These are phyloP conservation scores for Leptopterna dolabrata DNA, from an alignment of 2,888 invertebrate species.

Conservation along the genomic window DNA sequence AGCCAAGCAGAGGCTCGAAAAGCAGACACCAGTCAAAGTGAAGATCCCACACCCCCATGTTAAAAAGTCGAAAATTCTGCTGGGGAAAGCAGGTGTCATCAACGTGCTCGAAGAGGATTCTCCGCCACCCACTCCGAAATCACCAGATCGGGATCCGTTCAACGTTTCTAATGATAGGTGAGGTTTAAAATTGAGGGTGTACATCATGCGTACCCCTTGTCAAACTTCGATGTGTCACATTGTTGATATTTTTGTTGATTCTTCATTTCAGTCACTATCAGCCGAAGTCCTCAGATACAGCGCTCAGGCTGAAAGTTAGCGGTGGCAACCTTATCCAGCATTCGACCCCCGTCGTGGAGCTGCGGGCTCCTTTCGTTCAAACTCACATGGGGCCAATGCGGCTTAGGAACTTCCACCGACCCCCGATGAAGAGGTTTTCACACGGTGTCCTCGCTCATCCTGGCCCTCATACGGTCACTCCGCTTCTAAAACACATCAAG, in stretches of 20 bases:
- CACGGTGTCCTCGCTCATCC: slow-evolving; percentile 81
- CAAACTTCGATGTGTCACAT: too few species aligned
- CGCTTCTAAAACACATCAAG: slow-evolving; percentile 88
- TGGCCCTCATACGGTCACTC: slow-evolving; percentile 84
- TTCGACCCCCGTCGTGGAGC: slow-evolving; percentile 96
- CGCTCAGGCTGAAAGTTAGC: slow-evolving; percentile 84
- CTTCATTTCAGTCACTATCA: slow-evolving; percentile 83
- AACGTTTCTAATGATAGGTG: slow-evolving; percentile 98
- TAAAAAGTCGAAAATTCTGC: slow-evolving; percentile 89
- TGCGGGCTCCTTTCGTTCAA: slow-evolving; percentile 94
- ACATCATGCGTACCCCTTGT: too few species aligned
- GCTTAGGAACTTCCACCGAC: slow-evolving; percentile 93
- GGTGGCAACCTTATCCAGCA: slow-evolving; percentile 95
- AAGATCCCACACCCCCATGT: slow-evolving; percentile 95
- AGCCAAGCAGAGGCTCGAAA: slow-evolving; percentile 71
- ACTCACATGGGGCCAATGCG: slow-evolving; percentile 88
- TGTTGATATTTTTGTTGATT: too few species aligned
- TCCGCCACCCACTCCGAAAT: slow-evolving; percentile 90
- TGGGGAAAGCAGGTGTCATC: slow-evolving; percentile 96
- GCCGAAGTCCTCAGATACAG: slow-evolving; percentile 85
- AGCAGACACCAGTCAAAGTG: slow-evolving; percentile 69
- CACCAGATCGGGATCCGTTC: slow-evolving; percentile 94
- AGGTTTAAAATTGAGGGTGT: neutral
- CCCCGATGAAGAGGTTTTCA: slow-evolving; percentile 86
- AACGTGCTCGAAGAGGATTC: slow-evolving; percentile 94